These are phyloP conservation scores for Sialis lutaria DNA, from an alignment of 2,888 invertebrate genomes.

Conservation along the genomic window DNA sequence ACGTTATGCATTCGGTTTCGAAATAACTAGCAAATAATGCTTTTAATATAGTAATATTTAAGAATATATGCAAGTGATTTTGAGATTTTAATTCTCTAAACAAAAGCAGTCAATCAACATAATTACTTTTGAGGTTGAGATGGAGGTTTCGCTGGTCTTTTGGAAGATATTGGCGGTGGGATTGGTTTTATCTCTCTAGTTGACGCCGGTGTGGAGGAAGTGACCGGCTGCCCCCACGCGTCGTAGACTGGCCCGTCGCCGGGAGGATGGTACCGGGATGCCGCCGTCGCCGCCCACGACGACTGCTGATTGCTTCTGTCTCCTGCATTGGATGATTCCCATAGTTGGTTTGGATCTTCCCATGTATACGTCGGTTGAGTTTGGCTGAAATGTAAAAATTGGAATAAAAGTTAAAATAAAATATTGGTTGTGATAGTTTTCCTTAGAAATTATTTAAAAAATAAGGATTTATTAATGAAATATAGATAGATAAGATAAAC, in stretches of 20 bases:
- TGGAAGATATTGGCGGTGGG: constrained; percentile 24
- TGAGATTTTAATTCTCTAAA: too few species aligned
- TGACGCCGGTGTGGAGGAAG: constrained; percentile 22
- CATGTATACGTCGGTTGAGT: constrained; percentile 7
- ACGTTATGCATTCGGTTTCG: too few species aligned
- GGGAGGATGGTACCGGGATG: constrained; percentile 6
- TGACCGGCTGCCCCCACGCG: constrained; percentile 18
- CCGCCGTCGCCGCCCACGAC: constrained; percentile 22
- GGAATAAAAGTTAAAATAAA: neutral
- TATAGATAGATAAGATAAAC: neutral
- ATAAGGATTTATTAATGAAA: neutral
- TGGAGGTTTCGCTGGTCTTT: constrained; percentile 11
- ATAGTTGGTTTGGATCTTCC: constrained; percentile 8
- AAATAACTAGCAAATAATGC: too few species aligned
- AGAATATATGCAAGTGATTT: too few species aligned
- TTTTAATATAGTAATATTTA: too few species aligned
- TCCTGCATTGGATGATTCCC: constrained; percentile 20
- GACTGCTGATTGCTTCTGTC: constrained; percentile 23
- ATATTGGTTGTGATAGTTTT: neutral
- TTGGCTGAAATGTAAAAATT: constrained; percentile 2
- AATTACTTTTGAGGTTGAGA: constrained; percentile 4
- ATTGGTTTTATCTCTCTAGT: constrained; percentile 19
- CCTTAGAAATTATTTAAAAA: neutral
- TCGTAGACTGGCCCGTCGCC: constrained; percentile 7
- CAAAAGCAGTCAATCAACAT: too few species aligned